Conservation (phyloP, 2,113 vertebrate genomes). For the Pseudorectes ferrugineus region DNA sequence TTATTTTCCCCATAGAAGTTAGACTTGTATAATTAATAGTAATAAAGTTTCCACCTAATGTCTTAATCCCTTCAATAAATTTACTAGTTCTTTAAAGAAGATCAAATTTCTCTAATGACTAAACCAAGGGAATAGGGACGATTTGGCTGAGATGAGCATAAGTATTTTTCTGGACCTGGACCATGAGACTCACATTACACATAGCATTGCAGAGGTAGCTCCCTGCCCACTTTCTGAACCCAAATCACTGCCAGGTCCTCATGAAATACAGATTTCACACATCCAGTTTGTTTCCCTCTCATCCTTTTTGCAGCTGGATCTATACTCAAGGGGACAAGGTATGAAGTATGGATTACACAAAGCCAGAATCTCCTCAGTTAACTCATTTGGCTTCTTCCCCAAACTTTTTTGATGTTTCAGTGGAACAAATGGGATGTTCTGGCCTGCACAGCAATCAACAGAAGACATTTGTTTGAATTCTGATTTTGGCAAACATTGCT, state of each 20-base stretch:
- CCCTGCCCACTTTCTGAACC: not conserved
- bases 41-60: not conserved
- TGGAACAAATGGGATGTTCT: slow-evolving; percentile 17
- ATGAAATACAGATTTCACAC: not conserved
- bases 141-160: not conserved
- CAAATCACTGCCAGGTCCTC: not conserved
- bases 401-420: not conserved
- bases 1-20: not conserved
- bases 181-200: not conserved
- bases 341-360: not conserved
- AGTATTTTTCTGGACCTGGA: not conserved
- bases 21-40: not conserved
- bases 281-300: not conserved
- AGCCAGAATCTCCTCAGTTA: not conserved
- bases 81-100: not conserved
- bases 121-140: not conserved
- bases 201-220: not conserved
- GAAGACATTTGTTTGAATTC: not conserved
- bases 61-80: not conserved
- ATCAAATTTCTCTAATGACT: not conserved
- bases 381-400: not conserved
- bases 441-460: not conserved
- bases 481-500: not conserved
- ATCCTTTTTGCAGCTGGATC: not conserved
- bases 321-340: not conserved